These are phyloP conservation scores for Drosophila pseudotakahashii DNA, from an alignment of 2,888 invertebrate species.

Conservation along the genomic window DNA sequence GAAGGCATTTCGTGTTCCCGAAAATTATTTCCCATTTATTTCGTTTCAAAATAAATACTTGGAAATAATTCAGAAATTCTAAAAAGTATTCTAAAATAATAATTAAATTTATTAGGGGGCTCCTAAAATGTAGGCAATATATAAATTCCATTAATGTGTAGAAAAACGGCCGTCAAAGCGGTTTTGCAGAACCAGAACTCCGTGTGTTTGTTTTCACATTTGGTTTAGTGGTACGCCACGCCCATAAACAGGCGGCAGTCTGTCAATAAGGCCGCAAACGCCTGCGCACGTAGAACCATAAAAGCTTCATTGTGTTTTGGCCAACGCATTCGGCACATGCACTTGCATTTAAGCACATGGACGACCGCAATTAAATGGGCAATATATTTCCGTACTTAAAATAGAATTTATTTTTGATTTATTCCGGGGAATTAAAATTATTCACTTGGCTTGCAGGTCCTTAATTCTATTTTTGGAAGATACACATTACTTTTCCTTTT, in stretches of 20 bases:
- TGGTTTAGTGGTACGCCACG: constrained; percentile 21
- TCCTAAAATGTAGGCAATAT: neutral
- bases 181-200: neutral
- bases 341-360: constrained; percentile 9
- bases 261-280: constrained; percentile 61
- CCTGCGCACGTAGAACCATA: constrained; percentile 50
- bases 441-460: too few species aligned
- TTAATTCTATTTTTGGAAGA: neutral
- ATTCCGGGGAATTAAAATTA: too few species aligned
- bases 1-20: neutral
- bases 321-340: constrained; percentile 12
- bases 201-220: constrained; percentile 12
- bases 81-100: neutral
- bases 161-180: neutral
- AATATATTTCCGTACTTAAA: constrained; percentile 11
- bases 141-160: neutral
- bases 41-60: neutral
- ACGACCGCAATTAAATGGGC: constrained; percentile 43
- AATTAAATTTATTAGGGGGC: neutral
- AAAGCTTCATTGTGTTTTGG: constrained; percentile 26
- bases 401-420: neutral
- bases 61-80: neutral
- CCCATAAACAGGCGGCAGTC: constrained; percentile 50
- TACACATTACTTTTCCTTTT: neutral
- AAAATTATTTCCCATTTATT: neutral